Conservation (phyloP, 2,888 invertebrate genomes). For the Sycophila texana region DNA sequence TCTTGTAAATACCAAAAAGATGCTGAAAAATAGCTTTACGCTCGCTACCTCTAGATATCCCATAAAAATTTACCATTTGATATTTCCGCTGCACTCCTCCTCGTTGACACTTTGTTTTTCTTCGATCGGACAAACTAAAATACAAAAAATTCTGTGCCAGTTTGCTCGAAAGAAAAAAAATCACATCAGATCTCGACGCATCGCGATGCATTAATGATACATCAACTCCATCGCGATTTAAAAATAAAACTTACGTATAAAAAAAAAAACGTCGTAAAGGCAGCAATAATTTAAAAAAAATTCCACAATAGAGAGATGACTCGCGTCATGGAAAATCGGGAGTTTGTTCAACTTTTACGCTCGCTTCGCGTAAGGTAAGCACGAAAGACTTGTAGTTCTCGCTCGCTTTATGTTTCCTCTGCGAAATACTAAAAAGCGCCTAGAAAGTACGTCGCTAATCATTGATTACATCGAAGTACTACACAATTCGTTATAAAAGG, state of each 20-base stretch:
- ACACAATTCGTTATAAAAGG: slow-evolving; percentile 57
- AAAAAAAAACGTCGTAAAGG: neutral
- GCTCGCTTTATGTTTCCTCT: slow-evolving; percentile 22
- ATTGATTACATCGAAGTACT: slow-evolving; percentile 48
- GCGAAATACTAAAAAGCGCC: slow-evolving; percentile 44
- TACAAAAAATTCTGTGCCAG: slow-evolving; percentile 33
- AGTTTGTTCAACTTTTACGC: slow-evolving; percentile 18
- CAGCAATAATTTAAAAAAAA: slow-evolving; percentile 22
- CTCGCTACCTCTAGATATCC: neutral
- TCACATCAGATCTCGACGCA: slow-evolving; percentile 31
- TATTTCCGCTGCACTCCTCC: slow-evolving; percentile 12
- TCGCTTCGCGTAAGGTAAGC: neutral
- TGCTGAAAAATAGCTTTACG: slow-evolving; percentile 36
- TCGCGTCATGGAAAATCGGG: slow-evolving; percentile 33
- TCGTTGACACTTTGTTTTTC: neutral
- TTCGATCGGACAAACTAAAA: slow-evolving; percentile 43
- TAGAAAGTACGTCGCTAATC: slow-evolving; percentile 44
- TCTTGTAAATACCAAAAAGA: slow-evolving; percentile 44
- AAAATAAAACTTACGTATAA: slow-evolving; percentile 8
- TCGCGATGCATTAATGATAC: slow-evolving; percentile 42
- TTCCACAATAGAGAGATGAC: slow-evolving; percentile 30
- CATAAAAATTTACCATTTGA: slow-evolving; percentile 10
- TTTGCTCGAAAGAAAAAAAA: slow-evolving; percentile 21
- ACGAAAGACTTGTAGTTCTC: slow-evolving; percentile 43
- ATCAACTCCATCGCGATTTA: slow-evolving; percentile 19